Conservation (phyloP, 2,888 invertebrate genomes). For the Caenorhabditis uteleia region DNA sequence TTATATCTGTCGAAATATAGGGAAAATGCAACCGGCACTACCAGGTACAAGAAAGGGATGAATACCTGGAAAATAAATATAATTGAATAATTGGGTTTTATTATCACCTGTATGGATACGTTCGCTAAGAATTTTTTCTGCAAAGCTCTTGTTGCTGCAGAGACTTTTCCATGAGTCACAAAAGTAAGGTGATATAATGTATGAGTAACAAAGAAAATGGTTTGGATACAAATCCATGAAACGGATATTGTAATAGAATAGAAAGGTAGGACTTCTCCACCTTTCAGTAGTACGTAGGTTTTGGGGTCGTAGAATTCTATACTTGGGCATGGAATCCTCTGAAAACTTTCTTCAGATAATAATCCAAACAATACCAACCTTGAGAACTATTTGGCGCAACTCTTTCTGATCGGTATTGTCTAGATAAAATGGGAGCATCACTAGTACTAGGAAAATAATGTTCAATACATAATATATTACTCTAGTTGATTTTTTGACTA, state of each 20-base stretch:
- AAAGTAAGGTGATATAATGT: constrained; percentile 3
- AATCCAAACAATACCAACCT: too few species aligned
- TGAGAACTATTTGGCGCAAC: background rate
- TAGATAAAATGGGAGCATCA: constrained; percentile 16
- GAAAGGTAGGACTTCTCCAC: constrained; percentile 16
- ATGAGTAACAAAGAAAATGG: constrained; percentile 7
- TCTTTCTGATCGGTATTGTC: constrained; percentile 14
- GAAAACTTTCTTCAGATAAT: background rate
- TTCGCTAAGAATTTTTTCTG: constrained; percentile 13
- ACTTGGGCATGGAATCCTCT: constrained; percentile 8
- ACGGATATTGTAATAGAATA: background rate
- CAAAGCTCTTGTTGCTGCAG: background rate
- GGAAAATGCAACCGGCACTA: constrained; percentile 9
- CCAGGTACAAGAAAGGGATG: constrained; percentile 9
- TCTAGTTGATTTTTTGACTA: background rate
- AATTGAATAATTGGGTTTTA: too few species aligned
- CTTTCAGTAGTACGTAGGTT: constrained; percentile 8
- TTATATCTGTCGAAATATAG: constrained; percentile 15
- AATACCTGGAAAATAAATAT: constrained; percentile 8
- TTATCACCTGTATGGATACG: constrained; percentile 5
- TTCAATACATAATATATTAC: constrained; percentile 2
- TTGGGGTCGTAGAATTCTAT: constrained; percentile 8
- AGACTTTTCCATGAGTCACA: background rate
- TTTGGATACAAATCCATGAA: background rate
- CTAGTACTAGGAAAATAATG: background rate